Base-by-base conservation (phyloP, 2,113 vertebrate species). In the Caranx melampygus region DNA sequence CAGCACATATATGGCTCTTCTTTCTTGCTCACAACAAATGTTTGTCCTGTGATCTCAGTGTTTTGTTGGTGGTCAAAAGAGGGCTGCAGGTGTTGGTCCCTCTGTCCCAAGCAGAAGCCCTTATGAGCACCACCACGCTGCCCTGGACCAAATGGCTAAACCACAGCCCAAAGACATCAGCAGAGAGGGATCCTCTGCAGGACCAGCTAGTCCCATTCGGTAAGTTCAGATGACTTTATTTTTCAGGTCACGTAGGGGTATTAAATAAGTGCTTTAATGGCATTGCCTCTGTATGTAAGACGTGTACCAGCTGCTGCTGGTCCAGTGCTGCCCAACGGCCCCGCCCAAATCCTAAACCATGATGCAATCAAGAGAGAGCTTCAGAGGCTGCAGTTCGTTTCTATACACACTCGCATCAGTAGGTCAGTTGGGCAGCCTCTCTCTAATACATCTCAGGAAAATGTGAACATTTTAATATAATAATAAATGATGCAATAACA, bases 71-170 rank as follows among this genome's bases (percentile, higher is more conserved):
- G 89, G 88, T 68, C 79, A 87, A 57, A 89, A 89, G 63, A 80
- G 88, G 68, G 55, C 52, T 20, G 80, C 68, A 33, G 57, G 61
- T 60, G 82, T 70, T 20, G 49, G 63, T 26, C 62, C 79, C 1
- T 44, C 79, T 35, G 70, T 78, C 34, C 57, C 73, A 31, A 92
- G 90, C 73, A 94, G 94, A 89, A 92, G 92, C 86, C 92, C 85
- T 0, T 96, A 95, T 91, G 96, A 97, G 69, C 95, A 96, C 86
- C 95, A 95, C 72, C 95, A 96, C 65, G 94, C 95, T 75, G 93
- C 95, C 67, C 95, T 96, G 90, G 96, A 97, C 84, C 96, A 97
- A 79, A 93, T 96, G 88, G 91, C 95, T 63, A 96, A 94, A 82
- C 84, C 85, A 2, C 82, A 72, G 34, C 76, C 83, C 35, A 91